Conservation (phyloP, 2,888 invertebrate genomes). For the Xestia rhomboidea region DNA sequence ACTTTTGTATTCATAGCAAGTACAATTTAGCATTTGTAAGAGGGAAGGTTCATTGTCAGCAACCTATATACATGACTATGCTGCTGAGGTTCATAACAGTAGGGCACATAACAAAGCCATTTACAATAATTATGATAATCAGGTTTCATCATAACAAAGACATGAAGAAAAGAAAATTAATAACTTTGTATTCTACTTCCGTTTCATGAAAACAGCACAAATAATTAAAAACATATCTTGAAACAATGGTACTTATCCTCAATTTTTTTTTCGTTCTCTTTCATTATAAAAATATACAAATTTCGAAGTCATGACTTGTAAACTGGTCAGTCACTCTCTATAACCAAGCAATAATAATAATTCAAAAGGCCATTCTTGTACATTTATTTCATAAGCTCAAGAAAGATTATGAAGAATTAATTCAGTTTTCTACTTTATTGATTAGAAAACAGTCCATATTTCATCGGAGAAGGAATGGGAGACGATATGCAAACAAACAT, state of each 20-base stretch:
- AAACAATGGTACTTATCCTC: constrained; percentile 5
- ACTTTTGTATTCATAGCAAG: constrained; percentile 48
- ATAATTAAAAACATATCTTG: too few relatives aligned
- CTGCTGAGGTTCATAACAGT: not conserved
- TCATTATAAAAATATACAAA: constrained; percentile 45
- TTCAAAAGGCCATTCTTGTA: constrained; percentile 39
- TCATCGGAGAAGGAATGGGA: constrained; percentile 90
- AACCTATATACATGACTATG: constrained; percentile 37
- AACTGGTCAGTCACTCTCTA: constrained; percentile 33
- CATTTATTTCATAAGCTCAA: constrained; percentile 41
- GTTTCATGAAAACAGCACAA: constrained; percentile 8
- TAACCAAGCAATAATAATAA: constrained; percentile 13
- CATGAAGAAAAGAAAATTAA: constrained; percentile 5
- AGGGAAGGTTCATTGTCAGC: constrained; percentile 51
- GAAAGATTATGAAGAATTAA: constrained; percentile 37
- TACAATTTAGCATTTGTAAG: constrained; percentile 51
- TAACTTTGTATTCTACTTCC: constrained; percentile 21
- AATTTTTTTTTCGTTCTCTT: not conserved
- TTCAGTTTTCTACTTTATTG: constrained; percentile 3
- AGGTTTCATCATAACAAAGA: constrained; percentile 32
- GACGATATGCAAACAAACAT: constrained; percentile 92
- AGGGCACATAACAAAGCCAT: constrained; percentile 26
- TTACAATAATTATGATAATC: constrained; percentile 35
- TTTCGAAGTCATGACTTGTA: constrained; percentile 26
- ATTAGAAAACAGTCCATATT: constrained; percentile 37